Percentiles rank a stretch among this genome's conserved stretches.
Conservation (phyloP, 92 coral and sea anemone species). For the Porites lobata region DNA sequence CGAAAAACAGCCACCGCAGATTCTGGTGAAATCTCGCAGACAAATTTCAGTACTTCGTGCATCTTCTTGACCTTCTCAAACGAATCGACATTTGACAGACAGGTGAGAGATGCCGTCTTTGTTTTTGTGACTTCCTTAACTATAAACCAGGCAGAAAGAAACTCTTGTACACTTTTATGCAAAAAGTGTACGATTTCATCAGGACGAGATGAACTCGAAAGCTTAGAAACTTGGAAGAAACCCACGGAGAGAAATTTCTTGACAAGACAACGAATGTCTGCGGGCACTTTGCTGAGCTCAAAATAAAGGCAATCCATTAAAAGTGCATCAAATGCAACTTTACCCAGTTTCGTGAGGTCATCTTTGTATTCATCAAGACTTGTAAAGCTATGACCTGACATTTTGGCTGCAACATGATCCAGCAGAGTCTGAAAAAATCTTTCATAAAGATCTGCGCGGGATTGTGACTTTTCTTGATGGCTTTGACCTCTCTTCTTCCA, state of each 20-base stretch:
- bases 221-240: constrained; percentile 5
- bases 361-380: constrained; percentile 15
- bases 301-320: constrained; percentile 4
- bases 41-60: constrained; percentile 10
- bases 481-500: constrained; percentile 2
- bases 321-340: constrained; percentile 21
- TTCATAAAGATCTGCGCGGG: neutral
- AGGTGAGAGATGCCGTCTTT: neutral
- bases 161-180: constrained; percentile 29
- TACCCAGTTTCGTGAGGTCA: neutral
- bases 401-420: neutral
- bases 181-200: neutral
- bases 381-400: neutral
- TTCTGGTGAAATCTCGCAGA: constrained; percentile 8
- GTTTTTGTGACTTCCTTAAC: neutral
- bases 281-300: neutral
- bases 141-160: constrained; percentile 11
- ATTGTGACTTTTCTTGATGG: neutral
- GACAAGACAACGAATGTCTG: neutral
- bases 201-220: constrained; percentile 9
- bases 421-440: neutral
- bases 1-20: neutral
- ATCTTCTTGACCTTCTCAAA: neutral
- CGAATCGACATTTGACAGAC: neutral
- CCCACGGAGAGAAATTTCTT: constrained; percentile 6